phyloP scores from a whole-genome alignment of 2,113 vertebrate genomes.

The Pionites leucogaster region DNA sequence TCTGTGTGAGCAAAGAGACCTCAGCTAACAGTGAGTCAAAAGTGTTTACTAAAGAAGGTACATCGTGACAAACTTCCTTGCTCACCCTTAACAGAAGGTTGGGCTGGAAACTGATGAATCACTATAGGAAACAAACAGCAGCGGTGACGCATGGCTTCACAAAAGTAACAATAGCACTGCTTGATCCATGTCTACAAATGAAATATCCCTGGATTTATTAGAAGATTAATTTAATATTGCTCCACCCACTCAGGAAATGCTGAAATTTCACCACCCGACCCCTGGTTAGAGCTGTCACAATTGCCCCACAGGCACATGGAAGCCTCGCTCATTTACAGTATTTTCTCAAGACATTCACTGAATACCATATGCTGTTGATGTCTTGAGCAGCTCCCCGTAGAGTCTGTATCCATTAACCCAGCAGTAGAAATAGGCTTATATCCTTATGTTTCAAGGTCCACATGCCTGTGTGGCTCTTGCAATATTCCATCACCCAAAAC shows the following conservation, averaged over 20 bases:
- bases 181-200: neutral
- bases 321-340: neutral
- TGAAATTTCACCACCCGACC: neutral
- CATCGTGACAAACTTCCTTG: constrained; percentile 31
- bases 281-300: neutral
- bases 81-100: constrained; percentile 38
- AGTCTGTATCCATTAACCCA: neutral
- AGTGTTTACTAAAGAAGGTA: neutral
- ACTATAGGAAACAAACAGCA: constrained; percentile 50
- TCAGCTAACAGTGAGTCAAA: neutral
- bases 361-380: neutral
- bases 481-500: neutral
- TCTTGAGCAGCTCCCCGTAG: neutral
- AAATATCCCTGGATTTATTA: neutral
- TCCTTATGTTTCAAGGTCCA: neutral
- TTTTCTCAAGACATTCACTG: neutral
- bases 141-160: constrained; percentile 14
- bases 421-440: neutral
- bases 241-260: neutral
- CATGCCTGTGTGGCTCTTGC: neutral
- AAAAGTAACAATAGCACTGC: constrained; percentile 19
- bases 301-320: neutral
- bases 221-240: neutral
- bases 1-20: neutral
- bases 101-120: constrained; percentile 49